Conservation (phyloP, 2,113 vertebrate genomes). For the Cheilinus undulatus region DNA sequence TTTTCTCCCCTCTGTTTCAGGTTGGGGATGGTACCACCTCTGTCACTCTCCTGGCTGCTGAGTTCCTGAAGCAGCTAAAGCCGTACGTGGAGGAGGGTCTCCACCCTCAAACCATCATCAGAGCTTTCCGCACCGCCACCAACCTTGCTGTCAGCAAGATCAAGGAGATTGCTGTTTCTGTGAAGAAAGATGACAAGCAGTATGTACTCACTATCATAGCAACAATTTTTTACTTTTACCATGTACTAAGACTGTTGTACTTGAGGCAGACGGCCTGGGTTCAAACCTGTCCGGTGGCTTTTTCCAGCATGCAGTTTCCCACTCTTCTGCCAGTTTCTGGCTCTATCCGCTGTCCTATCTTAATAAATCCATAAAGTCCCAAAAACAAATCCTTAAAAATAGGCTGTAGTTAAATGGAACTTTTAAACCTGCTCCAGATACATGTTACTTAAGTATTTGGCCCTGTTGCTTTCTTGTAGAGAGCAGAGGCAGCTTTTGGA, state of each 20-base stretch:
- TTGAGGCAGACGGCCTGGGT: too few relatives aligned
- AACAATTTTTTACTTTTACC: not conserved
- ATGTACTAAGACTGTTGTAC: too few relatives aligned
- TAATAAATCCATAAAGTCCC: too few relatives aligned
- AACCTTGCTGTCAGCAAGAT: conserved; percentile 93
- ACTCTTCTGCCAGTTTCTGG: too few relatives aligned
- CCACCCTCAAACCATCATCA: conserved; percentile 98
- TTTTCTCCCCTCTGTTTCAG: conserved; percentile 72
- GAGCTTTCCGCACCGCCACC: conserved; percentile 93
- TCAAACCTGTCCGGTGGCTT: too few relatives aligned
- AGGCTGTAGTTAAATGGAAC: not conserved
- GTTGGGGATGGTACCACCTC: conserved; percentile 98
- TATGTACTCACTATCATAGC: conserved; percentile 74
- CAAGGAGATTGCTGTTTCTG: conserved; percentile 89
- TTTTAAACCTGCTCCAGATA: not conserved
- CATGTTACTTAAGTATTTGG: too few relatives aligned
- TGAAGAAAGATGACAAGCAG: conserved; percentile 94
- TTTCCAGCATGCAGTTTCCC: too few relatives aligned
- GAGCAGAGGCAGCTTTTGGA: conserved; percentile 91
- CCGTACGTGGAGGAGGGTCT: conserved; percentile 95
- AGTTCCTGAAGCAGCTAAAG: conserved; percentile 97
- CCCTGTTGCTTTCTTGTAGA: too few relatives aligned
- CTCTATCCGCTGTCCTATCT: too few relatives aligned
- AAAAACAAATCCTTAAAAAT: too few relatives aligned
- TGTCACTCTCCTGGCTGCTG: conserved; percentile 93